A percentile compares a stretch with the other conserved stretches of the same genome.
These are phyloP conservation scores for Elegia similella DNA, from an alignment of 2,888 invertebrate genomes.

Conservation along the genomic window DNA sequence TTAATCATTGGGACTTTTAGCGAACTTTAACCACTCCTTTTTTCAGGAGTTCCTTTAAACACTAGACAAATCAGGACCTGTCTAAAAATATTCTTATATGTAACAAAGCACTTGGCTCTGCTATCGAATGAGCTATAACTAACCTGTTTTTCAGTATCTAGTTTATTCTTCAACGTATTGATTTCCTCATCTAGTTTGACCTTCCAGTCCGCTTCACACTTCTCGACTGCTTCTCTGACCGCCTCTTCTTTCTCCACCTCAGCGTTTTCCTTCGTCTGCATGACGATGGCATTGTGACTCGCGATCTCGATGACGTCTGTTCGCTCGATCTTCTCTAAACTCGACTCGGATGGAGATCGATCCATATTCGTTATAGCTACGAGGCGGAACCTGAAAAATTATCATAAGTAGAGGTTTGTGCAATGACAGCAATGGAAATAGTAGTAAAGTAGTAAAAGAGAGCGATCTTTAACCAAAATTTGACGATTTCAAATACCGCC, in stretches of 20 bases:
- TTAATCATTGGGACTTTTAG: no score
- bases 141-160: constrained; percentile 80
- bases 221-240: constrained; percentile 73
- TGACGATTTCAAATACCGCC: no score
- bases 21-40: no score
- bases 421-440: no score
- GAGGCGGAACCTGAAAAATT: constrained; percentile 82
- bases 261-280: constrained; percentile 85
- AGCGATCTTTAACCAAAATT: no score
- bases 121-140: no score
- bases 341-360: constrained; percentile 88
- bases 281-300: constrained; percentile 85
- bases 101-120: no score
- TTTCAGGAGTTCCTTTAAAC: no score
- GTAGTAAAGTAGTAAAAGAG: no score
- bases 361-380: constrained; percentile 89
- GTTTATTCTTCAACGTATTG: constrained; percentile 60
- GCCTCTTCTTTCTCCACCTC: constrained; percentile 82
- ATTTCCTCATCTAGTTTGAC: constrained; percentile 66
- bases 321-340: constrained; percentile 88
- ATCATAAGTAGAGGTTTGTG: background rate
- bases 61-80: no score
- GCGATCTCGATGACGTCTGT: constrained; percentile 83
- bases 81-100: no score
- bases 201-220: constrained; percentile 82